A percentile compares a stretch with the other conserved stretches of the same genome.
phyloP scores from a whole-genome alignment of 2,113 vertebrate species.

The Beaufortia kweichowensis region DNA sequence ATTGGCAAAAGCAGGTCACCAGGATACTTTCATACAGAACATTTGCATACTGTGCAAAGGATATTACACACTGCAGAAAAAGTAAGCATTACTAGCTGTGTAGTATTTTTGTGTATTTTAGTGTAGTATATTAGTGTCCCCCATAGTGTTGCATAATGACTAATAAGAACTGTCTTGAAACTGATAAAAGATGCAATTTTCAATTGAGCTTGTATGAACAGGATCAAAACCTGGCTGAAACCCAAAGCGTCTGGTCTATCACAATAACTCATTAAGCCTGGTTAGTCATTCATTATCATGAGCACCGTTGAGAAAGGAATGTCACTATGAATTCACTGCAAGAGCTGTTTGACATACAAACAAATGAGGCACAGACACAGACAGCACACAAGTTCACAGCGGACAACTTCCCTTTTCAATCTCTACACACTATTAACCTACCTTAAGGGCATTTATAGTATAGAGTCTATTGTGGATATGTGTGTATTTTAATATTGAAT shows the following conservation, averaged over 20 bases:
- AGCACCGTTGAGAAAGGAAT: conserved; percentile 36
- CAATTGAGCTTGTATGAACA: background rate
- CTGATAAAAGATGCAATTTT: background rate
- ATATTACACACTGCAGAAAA: no score
- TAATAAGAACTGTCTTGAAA: no score
- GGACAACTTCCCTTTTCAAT: conserved; percentile 7
- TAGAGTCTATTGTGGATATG: background rate
- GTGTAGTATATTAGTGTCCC: no score
- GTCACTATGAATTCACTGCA: conserved; percentile 13
- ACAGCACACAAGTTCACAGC: conserved; percentile 31
- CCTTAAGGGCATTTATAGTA: background rate
- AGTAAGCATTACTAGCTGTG: no score
- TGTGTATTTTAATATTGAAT: no score
- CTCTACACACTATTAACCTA: background rate
- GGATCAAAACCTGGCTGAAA: conserved; percentile 27
- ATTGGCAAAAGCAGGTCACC: no score
- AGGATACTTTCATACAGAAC: background rate
- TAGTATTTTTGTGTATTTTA: no score
- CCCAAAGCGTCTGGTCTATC: conserved; percentile 36
- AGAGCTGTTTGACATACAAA: conserved; percentile 18
- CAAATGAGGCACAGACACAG: conserved; percentile 20
- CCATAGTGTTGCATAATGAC: background rate
- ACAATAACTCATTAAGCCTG: conserved; percentile 23
- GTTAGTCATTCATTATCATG: conserved; percentile 43
- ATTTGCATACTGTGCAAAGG: background rate